phyloP scores from a whole-genome alignment of 1,140 invertebrate species.

The Adelges cooleyi region DNA sequence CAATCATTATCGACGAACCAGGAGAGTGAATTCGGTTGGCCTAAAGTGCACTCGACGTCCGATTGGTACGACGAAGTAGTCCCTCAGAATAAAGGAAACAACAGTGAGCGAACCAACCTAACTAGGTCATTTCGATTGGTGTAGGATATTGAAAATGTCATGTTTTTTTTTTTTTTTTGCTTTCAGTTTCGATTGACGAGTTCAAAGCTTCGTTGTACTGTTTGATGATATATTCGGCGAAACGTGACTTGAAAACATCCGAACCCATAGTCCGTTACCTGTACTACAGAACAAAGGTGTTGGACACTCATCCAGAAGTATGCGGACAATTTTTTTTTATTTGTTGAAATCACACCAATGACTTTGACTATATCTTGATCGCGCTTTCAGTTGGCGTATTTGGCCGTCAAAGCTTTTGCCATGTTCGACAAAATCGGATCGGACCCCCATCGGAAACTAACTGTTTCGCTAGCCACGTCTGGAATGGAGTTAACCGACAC shows the following conservation, averaged over 20 bases:
- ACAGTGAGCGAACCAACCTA: no score
- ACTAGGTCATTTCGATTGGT: no score
- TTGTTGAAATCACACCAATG: background rate
- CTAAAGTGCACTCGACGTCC: constrained; percentile 33
- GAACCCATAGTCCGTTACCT: constrained; percentile 50
- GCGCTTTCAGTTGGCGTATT: constrained; percentile 44
- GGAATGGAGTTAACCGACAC: constrained; percentile 55
- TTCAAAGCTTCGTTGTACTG: constrained; percentile 42
- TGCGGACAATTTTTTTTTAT: background rate
- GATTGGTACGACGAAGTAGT: constrained; percentile 34
- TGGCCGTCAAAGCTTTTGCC: constrained; percentile 46
- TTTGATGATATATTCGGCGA: constrained; percentile 39
- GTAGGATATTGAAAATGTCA: background rate
- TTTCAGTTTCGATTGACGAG: constrained; percentile 40
- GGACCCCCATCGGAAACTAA: constrained; percentile 47
- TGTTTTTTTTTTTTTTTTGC: background rate
- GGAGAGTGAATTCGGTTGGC: constrained; percentile 53
- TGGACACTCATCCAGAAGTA: constrained; percentile 46
- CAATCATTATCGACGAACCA: constrained; percentile 48
- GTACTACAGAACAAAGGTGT: constrained; percentile 48
- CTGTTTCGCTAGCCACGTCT: constrained; percentile 50
- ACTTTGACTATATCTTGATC: constrained; percentile 18
- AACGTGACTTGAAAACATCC: constrained; percentile 46
- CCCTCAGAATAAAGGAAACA: constrained; percentile 12
- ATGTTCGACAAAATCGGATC: constrained; percentile 45